Conservation (phyloP, 2,113 vertebrate species). For the Acinonyx jubatus region DNA sequence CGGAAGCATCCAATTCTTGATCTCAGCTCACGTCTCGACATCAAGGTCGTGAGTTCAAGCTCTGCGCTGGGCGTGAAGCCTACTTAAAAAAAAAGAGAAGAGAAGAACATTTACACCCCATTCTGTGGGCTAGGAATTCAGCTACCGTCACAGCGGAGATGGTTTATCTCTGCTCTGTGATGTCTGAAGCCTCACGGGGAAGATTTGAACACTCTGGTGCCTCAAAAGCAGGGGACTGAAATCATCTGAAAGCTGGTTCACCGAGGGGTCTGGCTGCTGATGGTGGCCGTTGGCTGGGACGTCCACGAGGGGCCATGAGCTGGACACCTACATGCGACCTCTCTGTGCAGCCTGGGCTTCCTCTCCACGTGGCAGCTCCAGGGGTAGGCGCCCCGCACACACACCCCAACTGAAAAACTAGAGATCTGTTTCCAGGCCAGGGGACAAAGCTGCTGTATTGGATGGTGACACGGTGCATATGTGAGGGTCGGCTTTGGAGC, state of each 20-base stretch:
- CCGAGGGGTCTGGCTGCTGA: not conserved
- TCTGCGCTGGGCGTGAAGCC: too few species aligned
- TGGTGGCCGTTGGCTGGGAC: not conserved
- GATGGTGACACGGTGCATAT: fast-evolving
- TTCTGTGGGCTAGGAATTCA: not conserved
- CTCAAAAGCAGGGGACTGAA: not conserved
- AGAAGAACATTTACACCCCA: too few species aligned
- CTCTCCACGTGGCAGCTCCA: not conserved
- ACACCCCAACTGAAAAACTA: fast-evolving
- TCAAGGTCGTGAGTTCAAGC: too few species aligned
- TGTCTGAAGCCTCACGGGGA: not conserved
- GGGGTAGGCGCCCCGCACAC: fast-evolving
- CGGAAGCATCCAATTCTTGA: too few species aligned
- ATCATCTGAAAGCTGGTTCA: not conserved
- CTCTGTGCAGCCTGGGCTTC: not conserved
- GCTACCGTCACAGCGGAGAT: not conserved
- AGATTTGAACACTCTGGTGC: not conserved
- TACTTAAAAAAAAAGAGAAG: too few species aligned
- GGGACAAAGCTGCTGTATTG: not conserved
- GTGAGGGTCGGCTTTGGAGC: not conserved
- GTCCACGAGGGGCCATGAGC: not conserved
- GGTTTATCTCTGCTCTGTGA: not conserved
- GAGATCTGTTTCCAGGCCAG: not conserved
- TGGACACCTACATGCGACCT: fast-evolving
- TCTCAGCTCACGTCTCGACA: too few species aligned